phyloP scores from a whole-genome alignment of 1,140 invertebrate genomes.

The Lucilia sericata region DNA sequence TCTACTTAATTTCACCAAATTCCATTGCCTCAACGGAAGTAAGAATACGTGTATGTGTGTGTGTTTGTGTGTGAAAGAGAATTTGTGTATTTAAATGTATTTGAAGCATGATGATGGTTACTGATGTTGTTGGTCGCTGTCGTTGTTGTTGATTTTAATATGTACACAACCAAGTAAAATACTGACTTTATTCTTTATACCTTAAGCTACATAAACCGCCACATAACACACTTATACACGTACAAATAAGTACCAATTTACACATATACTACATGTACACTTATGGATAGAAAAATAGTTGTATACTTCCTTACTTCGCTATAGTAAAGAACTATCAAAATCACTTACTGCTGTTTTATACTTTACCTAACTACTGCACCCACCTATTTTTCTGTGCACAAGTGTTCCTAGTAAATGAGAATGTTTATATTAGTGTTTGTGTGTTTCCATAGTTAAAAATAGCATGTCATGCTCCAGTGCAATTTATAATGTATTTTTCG shows the following conservation, averaged over 20 bases:
- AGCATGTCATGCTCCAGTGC: constrained; percentile 25
- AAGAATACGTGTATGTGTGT: background rate
- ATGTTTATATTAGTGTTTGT: no score
- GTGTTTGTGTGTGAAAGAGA: background rate
- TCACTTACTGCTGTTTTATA: no score
- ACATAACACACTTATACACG: no score
- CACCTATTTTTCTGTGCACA: no score
- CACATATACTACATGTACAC: background rate
- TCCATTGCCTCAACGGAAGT: background rate
- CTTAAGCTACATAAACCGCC: background rate
- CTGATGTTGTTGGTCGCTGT: background rate
- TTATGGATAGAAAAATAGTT: no score
- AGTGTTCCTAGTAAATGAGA: no score
- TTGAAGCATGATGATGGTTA: background rate
- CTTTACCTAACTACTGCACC: no score
- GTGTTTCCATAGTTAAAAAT: background rate
- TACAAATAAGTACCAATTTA: background rate
- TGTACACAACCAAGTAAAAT: background rate
- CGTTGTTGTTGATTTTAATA: background rate
- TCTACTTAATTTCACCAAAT: background rate
- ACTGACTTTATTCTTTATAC: background rate
- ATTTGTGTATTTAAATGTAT: no score
- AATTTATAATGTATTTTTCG: constrained; percentile 21
- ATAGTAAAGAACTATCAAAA: no score
- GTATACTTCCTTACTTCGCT: no score